Evolutionary conservation across 2,113 vertebrate species (phyloP), one percentile per base, ranked within the genome.

Genomic region (Athene cunicularia): DNA sequence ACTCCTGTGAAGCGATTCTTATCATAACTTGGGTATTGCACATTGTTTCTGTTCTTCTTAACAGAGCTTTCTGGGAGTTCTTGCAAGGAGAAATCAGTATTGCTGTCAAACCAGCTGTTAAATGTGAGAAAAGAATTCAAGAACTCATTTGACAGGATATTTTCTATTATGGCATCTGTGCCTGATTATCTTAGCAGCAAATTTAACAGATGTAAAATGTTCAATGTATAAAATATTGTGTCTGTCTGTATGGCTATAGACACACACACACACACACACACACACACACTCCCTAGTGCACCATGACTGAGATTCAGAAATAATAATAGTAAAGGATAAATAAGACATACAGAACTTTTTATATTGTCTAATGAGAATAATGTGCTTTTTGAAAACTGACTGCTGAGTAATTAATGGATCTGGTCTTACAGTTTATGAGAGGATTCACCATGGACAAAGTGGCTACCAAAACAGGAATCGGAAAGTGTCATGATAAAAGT

Each of bases 111-210:
- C 12, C 58, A 92, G 71, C 67, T 81, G 75, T 66, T 74, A 95
- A 76, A 64, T 39, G 60, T 8, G 28, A 86, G 64, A 80, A 90
- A 70, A 52, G 13, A 83, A 85, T 3, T 79, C 16, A 84, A 37
- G 55, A 88, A 95, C 19, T 53, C 32, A 80, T 76, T 94, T 70
- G 19, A 67, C 20, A 55, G 45, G 66, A 19, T 75, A 90, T 94
- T 93, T 94, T 91, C 76, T 74, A 47, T 76, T 30, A 85, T 53
- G 82, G 73, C 86, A 89, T 94, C 41, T 95, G 93, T 83, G 58
- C 58, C 47, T 73, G 35, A 90, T 89, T 90, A 76, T 35, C 45
- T 66, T 71, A 94, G 23, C 62, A 86, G 35, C 16, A 94, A 80
- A 86, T 86, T 96, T 68, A 77, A 68, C 56, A 92, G 35, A 68